Evolutionary conservation across 2,113 vertebrate species (phyloP), one percentile per base, ranked within the genome.

Genomic region (Sinocyclocheilus anophthalmus): DNA sequence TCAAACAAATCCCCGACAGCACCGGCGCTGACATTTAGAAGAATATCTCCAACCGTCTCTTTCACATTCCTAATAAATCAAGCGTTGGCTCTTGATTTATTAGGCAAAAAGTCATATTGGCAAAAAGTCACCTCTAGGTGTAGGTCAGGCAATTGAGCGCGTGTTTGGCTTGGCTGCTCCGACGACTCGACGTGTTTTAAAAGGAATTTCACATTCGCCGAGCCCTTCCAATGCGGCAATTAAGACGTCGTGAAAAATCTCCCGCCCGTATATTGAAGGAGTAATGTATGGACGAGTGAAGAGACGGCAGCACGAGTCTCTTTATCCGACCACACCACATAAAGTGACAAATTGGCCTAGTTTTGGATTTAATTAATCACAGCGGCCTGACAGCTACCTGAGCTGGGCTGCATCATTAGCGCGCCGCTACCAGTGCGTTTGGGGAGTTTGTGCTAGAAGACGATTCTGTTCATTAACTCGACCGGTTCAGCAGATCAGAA

Each of bases 311-410:
- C 57, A 24, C 33, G 70, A 65, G 79, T 67, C 76, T 76, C 42
- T 87, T 89, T 87, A 87, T 90, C 86, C 90, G 93, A 91, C 92
- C 92, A 91, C 90, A 88, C 85, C 83, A 75, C 92, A 87, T 87
- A 90, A 92, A 88, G 81, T 93, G 91, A 94, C 91, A 93, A 94
- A 94, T 93, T 90, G 93, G 89, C 91, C 92, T 87, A 90, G 90
- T 93, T 93, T 92, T 90, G 86, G 86, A 88, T 94, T 93, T 93
- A 94, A 94, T 94, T 93, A 94, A 94, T 94, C 93, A 93, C 73
- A 80, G 37, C 86, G 81, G 20, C 81, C 88, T 93, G 92, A 93
- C 94, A 94, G 92, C 89, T 94, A 94, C 93, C 94, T 94, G 94
- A 87, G 90, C 93, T 86, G 90, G 90, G 92, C 91, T 90, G 90